These are phyloP conservation scores for Drosophila gunungcola DNA, from an alignment of 1,140 invertebrate genomes.

Conservation along the genomic window DNA sequence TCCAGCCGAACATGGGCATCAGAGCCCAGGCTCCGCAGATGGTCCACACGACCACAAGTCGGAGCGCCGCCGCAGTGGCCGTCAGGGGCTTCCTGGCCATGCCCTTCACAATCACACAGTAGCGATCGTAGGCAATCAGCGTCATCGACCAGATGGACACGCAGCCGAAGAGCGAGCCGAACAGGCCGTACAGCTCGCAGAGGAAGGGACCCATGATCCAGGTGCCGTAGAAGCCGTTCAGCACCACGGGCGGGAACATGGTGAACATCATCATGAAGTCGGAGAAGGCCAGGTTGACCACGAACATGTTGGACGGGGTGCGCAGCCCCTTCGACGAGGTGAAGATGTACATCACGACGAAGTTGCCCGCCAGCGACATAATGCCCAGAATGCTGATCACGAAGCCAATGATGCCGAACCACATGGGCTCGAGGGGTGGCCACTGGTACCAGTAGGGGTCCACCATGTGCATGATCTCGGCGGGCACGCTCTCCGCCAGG, in stretches of 20 bases:
- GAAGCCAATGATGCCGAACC: slow-evolving; percentile 92
- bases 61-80: slow-evolving; percentile 88
- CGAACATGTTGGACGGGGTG: slow-evolving; percentile 92
- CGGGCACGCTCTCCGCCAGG: slow-evolving; percentile 90
- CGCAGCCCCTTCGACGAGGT: slow-evolving; percentile 89
- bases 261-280: slow-evolving; percentile 92
- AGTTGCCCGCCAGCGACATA: slow-evolving; percentile 90
- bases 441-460: slow-evolving; percentile 91
- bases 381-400: slow-evolving; percentile 90
- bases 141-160: slow-evolving; percentile 94
- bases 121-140: slow-evolving; percentile 92
- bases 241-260: slow-evolving; percentile 91
- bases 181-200: slow-evolving; percentile 91
- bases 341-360: slow-evolving; percentile 93
- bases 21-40: slow-evolving; percentile 89
- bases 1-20: slow-evolving; percentile 92
- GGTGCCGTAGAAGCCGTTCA: slow-evolving; percentile 92
- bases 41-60: slow-evolving; percentile 89
- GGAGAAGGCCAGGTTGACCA: slow-evolving; percentile 93
- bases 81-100: slow-evolving; percentile 90
- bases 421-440: slow-evolving; percentile 91
- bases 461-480: slow-evolving; percentile 90
- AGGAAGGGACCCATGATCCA: slow-evolving; percentile 90
- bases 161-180: slow-evolving; percentile 92
- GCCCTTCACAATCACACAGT: slow-evolving; percentile 94